phyloP scores from a whole-genome alignment of 1,140 invertebrate genomes.

The Scaptomyza hsui region DNA sequence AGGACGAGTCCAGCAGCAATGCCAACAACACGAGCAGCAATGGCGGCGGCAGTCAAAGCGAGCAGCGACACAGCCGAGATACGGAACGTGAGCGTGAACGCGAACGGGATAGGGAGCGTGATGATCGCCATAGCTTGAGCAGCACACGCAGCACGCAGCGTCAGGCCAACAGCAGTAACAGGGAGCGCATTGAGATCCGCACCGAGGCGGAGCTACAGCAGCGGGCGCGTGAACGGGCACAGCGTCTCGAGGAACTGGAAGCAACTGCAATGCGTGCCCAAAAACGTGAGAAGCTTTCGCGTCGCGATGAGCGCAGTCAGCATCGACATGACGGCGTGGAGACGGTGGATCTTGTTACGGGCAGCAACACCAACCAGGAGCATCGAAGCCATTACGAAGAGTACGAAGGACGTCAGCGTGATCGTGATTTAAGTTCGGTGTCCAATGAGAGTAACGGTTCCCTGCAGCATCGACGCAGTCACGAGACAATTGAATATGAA shows the following conservation, averaged over 20 bases:
- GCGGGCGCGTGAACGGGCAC: conserved; percentile 52
- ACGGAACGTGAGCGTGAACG: conserved; percentile 47
- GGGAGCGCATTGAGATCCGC: conserved; percentile 58
- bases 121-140: conserved; percentile 49
- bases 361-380: conserved; percentile 42
- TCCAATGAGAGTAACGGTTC: conserved; percentile 84
- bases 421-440: conserved; percentile 81
- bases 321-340: conserved; percentile 61
- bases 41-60: conserved; percentile 52
- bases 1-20: conserved; percentile 26
- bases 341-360: conserved; percentile 59
- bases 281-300: conserved; percentile 59
- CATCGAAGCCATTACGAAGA: conserved; percentile 69
- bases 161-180: conserved; percentile 37
- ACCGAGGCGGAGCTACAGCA: conserved; percentile 58
- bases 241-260: conserved; percentile 61
- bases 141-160: conserved; percentile 52
- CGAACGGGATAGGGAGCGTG: conserved; percentile 50
- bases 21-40: conserved; percentile 24
- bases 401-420: conserved; percentile 76
- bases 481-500: conserved; percentile 85
- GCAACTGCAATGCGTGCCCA: conserved; percentile 19
- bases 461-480: conserved; percentile 81
- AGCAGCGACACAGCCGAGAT: conserved; percentile 51
- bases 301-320: conserved; percentile 60